These are phyloP conservation scores for Diprion similis DNA, from an alignment of 1,140 invertebrate species.

Conservation along the genomic window DNA sequence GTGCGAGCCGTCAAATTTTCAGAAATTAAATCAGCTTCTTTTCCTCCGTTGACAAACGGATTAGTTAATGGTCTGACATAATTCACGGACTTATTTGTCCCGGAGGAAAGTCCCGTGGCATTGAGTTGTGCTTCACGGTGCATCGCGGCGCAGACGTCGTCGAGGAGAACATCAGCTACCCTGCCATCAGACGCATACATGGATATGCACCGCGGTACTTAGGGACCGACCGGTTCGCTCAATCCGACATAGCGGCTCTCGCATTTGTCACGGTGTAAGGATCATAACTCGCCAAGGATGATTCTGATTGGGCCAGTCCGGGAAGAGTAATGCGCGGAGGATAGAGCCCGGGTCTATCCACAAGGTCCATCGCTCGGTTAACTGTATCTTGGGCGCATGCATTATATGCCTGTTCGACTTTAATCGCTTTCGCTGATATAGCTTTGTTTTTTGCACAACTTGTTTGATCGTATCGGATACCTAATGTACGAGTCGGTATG, in stretches of 20 bases:
- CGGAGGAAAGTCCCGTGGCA: neutral
- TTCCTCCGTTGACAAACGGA: neutral
- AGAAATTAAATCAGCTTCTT: neutral
- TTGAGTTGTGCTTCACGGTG: neutral
- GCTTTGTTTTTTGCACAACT: neutral
- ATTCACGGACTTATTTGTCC: neutral
- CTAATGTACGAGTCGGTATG: too few species aligned
- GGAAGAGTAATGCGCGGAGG: neutral
- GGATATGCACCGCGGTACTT: too few species aligned
- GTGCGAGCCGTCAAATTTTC: neutral
- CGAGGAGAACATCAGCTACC: neutral
- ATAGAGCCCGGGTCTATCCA: neutral
- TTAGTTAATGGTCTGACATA: neutral
- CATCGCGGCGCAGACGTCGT: neutral
- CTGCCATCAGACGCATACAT: neutral
- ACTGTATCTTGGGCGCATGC: neutral
- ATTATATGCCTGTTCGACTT: neutral
- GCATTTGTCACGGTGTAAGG: conserved; percentile 1
- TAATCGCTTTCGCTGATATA: neutral
- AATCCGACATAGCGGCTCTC: neutral
- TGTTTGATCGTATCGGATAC: neutral
- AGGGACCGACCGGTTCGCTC: neutral
- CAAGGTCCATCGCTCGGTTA: neutral
- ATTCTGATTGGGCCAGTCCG: conserved; percentile 4
- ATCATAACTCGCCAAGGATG: conserved; percentile 5